Percentiles rank a stretch among this genome's conserved stretches.
phyloP scores from a whole-genome alignment of 1,140 invertebrate genomes.

The Zaprionus capensis region DNA sequence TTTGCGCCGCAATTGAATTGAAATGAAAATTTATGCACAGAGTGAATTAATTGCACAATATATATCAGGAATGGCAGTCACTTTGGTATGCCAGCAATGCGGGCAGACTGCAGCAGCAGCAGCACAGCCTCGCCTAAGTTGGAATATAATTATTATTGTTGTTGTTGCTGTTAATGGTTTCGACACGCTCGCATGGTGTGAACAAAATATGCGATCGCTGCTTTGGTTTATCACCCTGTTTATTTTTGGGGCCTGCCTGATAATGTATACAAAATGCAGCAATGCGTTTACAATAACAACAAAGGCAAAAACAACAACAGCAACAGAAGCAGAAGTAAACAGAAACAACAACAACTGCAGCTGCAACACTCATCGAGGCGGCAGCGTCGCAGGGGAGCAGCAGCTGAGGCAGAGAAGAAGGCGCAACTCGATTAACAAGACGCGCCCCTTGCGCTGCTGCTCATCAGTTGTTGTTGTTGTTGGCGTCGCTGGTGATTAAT shows the following conservation, averaged over 20 bases:
- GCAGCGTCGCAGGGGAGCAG: neutral
- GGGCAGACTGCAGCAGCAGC: conserved; percentile 47
- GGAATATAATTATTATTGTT: conserved; percentile 33
- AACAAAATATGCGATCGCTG: conserved; percentile 71
- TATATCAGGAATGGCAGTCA: conserved; percentile 56
- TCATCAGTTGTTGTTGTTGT: neutral
- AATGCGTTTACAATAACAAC: conserved; percentile 57
- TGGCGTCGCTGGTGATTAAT: conserved; percentile 67
- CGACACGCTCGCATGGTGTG: conserved; percentile 66
- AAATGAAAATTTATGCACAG: conserved; percentile 67
- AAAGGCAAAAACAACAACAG: conserved; percentile 31
- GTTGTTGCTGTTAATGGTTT: conserved; percentile 66
- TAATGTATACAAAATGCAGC: conserved; percentile 77
- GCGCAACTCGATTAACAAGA: conserved; percentile 28
- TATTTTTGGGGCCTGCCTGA: conserved; percentile 52
- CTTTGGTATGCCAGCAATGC: conserved; percentile 72
- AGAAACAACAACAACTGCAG: neutral
- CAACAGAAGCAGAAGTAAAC: neutral
- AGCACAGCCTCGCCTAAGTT: conserved; percentile 61
- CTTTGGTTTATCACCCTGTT: conserved; percentile 72
- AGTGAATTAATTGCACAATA: conserved; percentile 80
- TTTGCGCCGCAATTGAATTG: conserved; percentile 57
- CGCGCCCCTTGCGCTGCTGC: conserved; percentile 15
- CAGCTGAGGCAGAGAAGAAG: neutral
- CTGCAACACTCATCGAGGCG: neutral